Evolutionary conservation across 2,888 invertebrate species (phyloP).

Genomic region (Calameuta pallipes): DNA sequence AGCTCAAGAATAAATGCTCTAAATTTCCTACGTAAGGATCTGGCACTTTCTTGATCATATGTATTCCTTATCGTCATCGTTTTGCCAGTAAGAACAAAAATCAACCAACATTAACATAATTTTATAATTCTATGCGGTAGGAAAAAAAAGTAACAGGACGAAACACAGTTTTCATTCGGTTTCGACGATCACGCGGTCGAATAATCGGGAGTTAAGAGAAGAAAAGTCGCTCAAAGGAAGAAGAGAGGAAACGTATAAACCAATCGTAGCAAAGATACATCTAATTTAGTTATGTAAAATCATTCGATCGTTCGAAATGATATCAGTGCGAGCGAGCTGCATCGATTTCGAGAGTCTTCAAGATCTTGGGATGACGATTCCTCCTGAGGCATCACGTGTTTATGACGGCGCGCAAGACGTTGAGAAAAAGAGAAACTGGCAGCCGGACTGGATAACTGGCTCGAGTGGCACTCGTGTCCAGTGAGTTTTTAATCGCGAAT

Average conservation of each 20-base stretch:
- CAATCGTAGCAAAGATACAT: background rate
- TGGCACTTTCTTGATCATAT: too few relatives aligned
- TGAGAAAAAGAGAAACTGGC: constrained; percentile 13
- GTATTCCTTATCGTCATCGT: too few relatives aligned
- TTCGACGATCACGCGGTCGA: too few relatives aligned
- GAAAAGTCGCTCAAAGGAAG: too few relatives aligned
- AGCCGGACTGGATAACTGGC: constrained; percentile 4
- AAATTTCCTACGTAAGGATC: constrained; percentile 39
- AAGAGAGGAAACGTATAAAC: background rate
- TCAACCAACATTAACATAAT: too few relatives aligned
- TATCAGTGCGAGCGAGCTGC: background rate
- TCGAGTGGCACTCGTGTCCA: constrained; percentile 4
- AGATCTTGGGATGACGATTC: background rate
- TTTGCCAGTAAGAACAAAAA: too few relatives aligned
- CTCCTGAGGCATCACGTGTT: constrained; percentile 14
- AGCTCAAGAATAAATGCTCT: constrained; percentile 46
- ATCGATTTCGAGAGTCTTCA: background rate
- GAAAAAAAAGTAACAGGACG: too few relatives aligned
- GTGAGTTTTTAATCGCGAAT: constrained; percentile 42
- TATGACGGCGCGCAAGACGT: background rate
- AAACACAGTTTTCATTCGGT: too few relatives aligned
- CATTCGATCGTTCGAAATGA: background rate
- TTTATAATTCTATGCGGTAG: too few relatives aligned
- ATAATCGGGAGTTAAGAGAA: too few relatives aligned
- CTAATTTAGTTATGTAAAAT: background rate